Percentiles rank a stretch among this genome's conserved stretches.
Evolutionary conservation across 2,113 vertebrate species (phyloP).

Genomic region (Rhombomys opimus): DNA sequence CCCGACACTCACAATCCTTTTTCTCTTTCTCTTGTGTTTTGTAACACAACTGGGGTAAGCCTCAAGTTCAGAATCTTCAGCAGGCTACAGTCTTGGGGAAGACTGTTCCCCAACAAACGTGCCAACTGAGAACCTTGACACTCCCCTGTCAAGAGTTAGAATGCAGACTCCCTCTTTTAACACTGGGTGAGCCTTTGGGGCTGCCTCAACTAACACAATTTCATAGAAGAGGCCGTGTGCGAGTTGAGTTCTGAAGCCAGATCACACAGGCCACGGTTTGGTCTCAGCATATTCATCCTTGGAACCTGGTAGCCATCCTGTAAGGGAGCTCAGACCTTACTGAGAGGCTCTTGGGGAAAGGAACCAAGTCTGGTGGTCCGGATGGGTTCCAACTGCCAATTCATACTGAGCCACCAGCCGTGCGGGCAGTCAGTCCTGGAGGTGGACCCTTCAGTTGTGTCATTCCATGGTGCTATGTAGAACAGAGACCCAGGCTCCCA

Average conservation of each 20-base stretch:
- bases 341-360: background rate
- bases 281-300: background rate
- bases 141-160: too few relatives aligned
- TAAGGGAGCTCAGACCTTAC: background rate
- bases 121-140: background rate
- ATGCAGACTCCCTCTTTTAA: background rate
- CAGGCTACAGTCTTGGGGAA: background rate
- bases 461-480: too few relatives aligned
- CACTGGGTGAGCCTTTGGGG: background rate
- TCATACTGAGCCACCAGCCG: background rate
- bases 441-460: too few relatives aligned
- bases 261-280: background rate
- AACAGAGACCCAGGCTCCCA: background rate
- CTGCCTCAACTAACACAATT: background rate
- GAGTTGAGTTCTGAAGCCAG: background rate
- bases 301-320: background rate
- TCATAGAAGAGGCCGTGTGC: background rate
- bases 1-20: too few relatives aligned
- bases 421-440: background rate
- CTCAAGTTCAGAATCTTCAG: background rate
- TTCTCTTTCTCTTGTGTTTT: too few relatives aligned
- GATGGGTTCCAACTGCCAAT: background rate
- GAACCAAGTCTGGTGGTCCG: background rate
- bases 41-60: background rate
- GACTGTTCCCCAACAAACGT: background rate